phyloP scores from a whole-genome alignment of 2,888 invertebrate genomes.

The Ormyrus nitidulus region DNA sequence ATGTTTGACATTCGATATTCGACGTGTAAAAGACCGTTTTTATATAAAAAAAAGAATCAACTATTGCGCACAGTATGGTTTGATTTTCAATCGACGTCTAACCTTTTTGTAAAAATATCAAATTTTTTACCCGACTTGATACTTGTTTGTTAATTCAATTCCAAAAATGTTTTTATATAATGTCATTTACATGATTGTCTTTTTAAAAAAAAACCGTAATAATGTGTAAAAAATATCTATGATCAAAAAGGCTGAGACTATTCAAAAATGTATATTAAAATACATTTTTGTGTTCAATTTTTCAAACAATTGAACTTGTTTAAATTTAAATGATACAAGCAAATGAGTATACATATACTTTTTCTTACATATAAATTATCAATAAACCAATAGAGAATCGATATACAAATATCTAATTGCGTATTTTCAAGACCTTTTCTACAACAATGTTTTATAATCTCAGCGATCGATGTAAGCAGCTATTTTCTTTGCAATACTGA shows the following conservation, averaged over 20 bases:
- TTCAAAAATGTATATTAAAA: conserved; percentile 13
- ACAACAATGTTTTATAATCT: no score
- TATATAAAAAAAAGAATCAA: not conserved
- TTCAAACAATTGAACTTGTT: not conserved
- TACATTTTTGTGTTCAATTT: conserved; percentile 27
- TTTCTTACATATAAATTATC: not conserved
- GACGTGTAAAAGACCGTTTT: no score
- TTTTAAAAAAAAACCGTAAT: conserved; percentile 12
- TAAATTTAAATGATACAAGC: no score
- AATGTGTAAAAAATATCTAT: conserved; percentile 28
- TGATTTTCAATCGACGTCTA: not conserved
- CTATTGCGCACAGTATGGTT: conserved; percentile 7
- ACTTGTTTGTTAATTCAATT: no score
- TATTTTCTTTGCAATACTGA: no score
- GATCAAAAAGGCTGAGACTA: conserved; percentile 31
- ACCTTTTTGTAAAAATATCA: not conserved
- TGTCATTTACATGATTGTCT: not conserved
- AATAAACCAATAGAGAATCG: not conserved
- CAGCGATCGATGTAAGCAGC: no score
- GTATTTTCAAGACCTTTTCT: not conserved
- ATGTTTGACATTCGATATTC: no score
- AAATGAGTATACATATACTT: no score
- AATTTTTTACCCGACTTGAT: not conserved
- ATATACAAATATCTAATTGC: not conserved
- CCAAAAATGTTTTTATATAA: conserved; percentile 1